Percentiles rank a stretch among this genome's conserved stretches.
phyloP scores from a whole-genome alignment of 2,888 invertebrate genomes.

The Disparrhopalites patrizii region DNA sequence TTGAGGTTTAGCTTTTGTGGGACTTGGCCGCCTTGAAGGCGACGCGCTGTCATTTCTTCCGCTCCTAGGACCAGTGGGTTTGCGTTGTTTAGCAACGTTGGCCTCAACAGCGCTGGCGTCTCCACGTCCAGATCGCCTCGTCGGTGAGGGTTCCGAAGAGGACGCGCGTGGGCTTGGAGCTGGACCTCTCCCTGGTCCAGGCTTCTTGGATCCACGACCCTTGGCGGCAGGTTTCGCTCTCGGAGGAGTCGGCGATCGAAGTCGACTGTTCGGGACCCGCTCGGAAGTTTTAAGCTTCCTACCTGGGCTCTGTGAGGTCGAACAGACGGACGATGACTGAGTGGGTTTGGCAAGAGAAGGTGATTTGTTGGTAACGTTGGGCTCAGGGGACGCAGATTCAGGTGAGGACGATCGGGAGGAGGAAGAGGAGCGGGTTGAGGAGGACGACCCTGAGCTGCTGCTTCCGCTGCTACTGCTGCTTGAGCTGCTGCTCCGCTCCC shows the following conservation, averaged over 20 bases:
- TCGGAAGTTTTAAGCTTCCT: slow-evolving; percentile 82
- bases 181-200: slow-evolving; percentile 47
- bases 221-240: slow-evolving; percentile 64
- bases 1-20: slow-evolving; percentile 35
- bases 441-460: slow-evolving; percentile 40
- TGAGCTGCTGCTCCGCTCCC: slow-evolving; percentile 57
- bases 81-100: neutral
- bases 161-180: slow-evolving; percentile 41
- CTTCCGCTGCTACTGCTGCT: slow-evolving; percentile 52
- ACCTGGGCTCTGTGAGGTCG: slow-evolving; percentile 59
- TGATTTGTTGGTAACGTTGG: slow-evolving; percentile 32
- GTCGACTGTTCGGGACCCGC: slow-evolving; percentile 68
- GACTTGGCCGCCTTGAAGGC: slow-evolving; percentile 21
- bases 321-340: slow-evolving; percentile 25
- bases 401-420: slow-evolving; percentile 46
- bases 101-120: slow-evolving; percentile 11
- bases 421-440: slow-evolving; percentile 44
- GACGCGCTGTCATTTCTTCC: slow-evolving; percentile 5
- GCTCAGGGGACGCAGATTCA: slow-evolving; percentile 48
- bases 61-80: neutral
- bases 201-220: slow-evolving; percentile 46
- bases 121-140: slow-evolving; percentile 53
- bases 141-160: slow-evolving; percentile 50
- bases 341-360: slow-evolving; percentile 14
- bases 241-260: slow-evolving; percentile 68